phyloP scores from a whole-genome alignment of 1,140 invertebrate species.

The Conus ventricosus region DNA sequence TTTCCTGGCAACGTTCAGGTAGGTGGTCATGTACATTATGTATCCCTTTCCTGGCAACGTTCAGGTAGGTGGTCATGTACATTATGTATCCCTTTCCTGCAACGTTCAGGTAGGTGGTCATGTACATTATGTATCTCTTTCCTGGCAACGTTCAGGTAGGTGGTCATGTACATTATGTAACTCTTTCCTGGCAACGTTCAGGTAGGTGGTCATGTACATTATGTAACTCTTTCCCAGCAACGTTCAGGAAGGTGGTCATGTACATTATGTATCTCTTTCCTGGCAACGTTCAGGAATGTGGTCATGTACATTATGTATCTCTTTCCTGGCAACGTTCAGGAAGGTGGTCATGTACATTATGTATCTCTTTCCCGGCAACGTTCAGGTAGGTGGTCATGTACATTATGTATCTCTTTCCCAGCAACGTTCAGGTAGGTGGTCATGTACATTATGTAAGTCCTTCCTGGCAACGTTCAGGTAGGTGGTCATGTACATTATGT shows the following conservation, averaged over 20 bases:
- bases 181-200: slow-evolving; percentile 64
- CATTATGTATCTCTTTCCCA: slow-evolving; percentile 66
- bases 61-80: slow-evolving; percentile 23
- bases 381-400: too few relatives aligned
- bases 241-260: too few relatives aligned
- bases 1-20: slow-evolving; percentile 60
- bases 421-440: slow-evolving; percentile 45
- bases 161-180: slow-evolving; percentile 62
- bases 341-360: too few relatives aligned
- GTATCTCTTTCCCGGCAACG: slow-evolving; percentile 67
- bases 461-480: slow-evolving; percentile 60
- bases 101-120: too few relatives aligned
- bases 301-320: slow-evolving; percentile 62
- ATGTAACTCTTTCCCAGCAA: slow-evolving; percentile 70
- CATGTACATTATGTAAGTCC: slow-evolving; percentile 47
- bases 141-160: slow-evolving; percentile 64
- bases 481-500: slow-evolving; percentile 51
- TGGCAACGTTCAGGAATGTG: slow-evolving; percentile 58
- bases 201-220: too few relatives aligned
- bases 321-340: slow-evolving; percentile 63
- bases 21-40: slow-evolving; percentile 45
- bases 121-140: slow-evolving; percentile 60
- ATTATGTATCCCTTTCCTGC: slow-evolving; percentile 67
- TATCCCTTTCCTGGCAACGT: slow-evolving; percentile 69
- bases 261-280: slow-evolving; percentile 65